Base-by-base conservation (phyloP, 1,140 invertebrate species). In the Tetranychus urticae region DNA sequence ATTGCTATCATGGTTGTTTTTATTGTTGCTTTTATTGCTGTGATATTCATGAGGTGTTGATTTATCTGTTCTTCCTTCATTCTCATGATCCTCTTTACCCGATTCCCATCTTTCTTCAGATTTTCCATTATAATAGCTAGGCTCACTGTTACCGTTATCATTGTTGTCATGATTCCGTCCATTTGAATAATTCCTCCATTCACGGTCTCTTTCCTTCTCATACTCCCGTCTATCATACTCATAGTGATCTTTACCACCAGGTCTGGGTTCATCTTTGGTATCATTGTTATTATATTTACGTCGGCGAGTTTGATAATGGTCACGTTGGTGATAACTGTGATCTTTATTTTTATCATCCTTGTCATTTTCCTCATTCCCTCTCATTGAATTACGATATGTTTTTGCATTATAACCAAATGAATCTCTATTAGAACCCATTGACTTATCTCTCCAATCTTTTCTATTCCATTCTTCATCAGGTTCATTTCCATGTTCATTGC, bases 371-470 rank as follows among this genome's bases (percentile, higher is more conserved):
- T 23, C 23, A 23, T 23, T 23, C 23, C 23, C 23, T 23, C 23
- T 23, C 39, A 42, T 42, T 42, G 39, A 42, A 42, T 10, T 10
- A 0, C 39, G 39, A 42, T 23, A 42, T 42, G 39, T 6, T 42
- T 42, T 42, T 10, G 39, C 5, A 10, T 42, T 42, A 10, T 6
- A 42, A 42, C 39, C 39, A 48, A 48, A 48, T 1, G 39, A 42
- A 42, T 42, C 39, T 79, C 72, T 63, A 90, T 81, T 37, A 81
- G 70, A 0, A 79, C 76, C 23, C 23, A 23, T 85, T 88, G 70
- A 39, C 10, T 48, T 61, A 48, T 14, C 13, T 12, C 5, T 56
- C 34, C 2, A 42, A 13, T 31, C 48, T 31, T 50, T 48, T 5
- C 42, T 52, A 23, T 34, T 46, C 39, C 35, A 7, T 42, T 37